Evolutionary conservation across 2,888 invertebrate genomes (phyloP), one percentile per base, ranked within the genome.

Genomic region (Sepioteuthis lessoniana): DNA sequence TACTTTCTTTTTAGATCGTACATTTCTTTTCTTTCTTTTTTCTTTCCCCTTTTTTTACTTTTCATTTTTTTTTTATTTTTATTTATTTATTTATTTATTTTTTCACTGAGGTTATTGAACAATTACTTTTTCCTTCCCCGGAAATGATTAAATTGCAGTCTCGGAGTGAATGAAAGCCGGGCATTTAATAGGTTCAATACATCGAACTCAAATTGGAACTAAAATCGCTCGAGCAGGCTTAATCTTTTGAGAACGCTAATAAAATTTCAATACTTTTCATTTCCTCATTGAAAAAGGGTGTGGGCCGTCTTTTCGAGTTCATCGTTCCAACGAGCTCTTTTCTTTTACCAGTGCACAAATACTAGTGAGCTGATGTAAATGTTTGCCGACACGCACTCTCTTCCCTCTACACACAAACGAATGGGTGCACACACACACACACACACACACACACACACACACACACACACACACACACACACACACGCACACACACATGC

Each of bases 141-240:
- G 76, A 76, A 76, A 76, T 76, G 76, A 76, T 76, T 35, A 76
- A 76, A 76, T 76, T 76, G 76, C 76, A n/a, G 76, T 76, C 76
- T 35, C 76, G 76, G 76, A 35, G 76, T 76, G 76, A 76, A 76
- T 76, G 76, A 76, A 76, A 76, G 76, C 76, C 76, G 76, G 35
- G 76, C 76, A 76, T 76, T 76, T 76, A 76, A 76, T 76, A 76
- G 76, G 76, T 76, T 76, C 76, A 76, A 76, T 76, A 76, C 76
- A 76, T 76, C 76, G 76, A 76, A 76, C 76, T 76, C 76, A 76
- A 76, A 76, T 76, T 76, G 76, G 76, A 76, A 76, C n/a, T n/a
- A 76, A 76, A 76, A n/a, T 76, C 76, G 76, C 76, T n/a, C n/a
- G 76, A 76, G 76, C n/a, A 76, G n/a, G 76, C 76, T 76, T 76